Conservation (phyloP, 2,113 vertebrate species). For the Baryphthengus martii region DNA sequence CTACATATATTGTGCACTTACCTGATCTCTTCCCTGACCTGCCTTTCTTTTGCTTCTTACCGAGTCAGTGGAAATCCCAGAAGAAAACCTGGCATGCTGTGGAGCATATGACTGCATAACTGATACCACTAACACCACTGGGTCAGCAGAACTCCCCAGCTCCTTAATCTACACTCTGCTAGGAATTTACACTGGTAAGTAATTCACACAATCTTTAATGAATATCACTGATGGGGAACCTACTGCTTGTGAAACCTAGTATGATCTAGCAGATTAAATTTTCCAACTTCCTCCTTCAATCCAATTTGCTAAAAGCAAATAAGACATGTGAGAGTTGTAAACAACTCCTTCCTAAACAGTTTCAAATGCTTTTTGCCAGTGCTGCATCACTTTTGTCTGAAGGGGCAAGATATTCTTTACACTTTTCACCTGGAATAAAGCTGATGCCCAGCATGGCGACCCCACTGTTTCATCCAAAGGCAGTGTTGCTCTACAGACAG, state of each 20-base stretch:
- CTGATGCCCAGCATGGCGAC: neutral
- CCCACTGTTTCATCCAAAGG: neutral
- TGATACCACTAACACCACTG: slow-evolving; percentile 33
- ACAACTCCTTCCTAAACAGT: neutral
- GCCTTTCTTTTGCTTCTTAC: neutral
- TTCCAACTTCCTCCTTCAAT: neutral
- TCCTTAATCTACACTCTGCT: slow-evolving; percentile 83
- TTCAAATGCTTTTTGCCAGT: neutral
- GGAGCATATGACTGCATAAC: slow-evolving; percentile 81
- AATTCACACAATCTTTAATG: neutral
- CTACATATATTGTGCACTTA: neutral
- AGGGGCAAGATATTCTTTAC: neutral
- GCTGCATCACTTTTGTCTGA: neutral
- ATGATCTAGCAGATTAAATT: neutral
- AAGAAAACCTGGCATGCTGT: slow-evolving; percentile 76
- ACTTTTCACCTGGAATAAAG: neutral
- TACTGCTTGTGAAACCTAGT: neutral
- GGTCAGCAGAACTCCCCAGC: slow-evolving; percentile 41
- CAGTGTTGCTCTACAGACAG: neutral
- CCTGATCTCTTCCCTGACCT: neutral
- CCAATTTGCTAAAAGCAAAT: neutral
- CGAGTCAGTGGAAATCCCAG: slow-evolving; percentile 67
- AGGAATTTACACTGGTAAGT: slow-evolving; percentile 88
- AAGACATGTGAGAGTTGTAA: neutral
- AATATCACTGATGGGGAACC: neutral